Evolutionary conservation across 2,888 invertebrate genomes (phyloP).

Genomic region (Phymatocera aterrima): DNA sequence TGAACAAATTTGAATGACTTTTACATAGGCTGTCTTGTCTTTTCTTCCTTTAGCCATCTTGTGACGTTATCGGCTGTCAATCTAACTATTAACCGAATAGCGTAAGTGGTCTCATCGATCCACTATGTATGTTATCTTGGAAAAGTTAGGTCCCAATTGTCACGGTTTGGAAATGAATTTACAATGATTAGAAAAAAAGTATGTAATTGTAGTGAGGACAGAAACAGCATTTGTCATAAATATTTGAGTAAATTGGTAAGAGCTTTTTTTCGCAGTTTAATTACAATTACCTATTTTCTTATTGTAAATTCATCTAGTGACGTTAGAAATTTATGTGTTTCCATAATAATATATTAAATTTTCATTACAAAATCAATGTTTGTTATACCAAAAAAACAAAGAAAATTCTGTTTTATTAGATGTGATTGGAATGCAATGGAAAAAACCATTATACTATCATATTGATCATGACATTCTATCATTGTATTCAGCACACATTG

Average conservation of each 20-base stretch:
- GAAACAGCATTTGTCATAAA: background rate
- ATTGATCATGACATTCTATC: constrained; percentile 54
- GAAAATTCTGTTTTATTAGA: constrained; percentile 60
- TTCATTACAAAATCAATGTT: constrained; percentile 55
- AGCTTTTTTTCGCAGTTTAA: background rate
- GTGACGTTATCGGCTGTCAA: constrained; percentile 95
- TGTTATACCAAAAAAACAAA: constrained; percentile 50
- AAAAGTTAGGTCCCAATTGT: constrained; percentile 49
- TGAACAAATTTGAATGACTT: constrained; percentile 57
- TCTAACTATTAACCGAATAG: constrained; percentile 94
- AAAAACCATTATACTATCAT: constrained; percentile 49
- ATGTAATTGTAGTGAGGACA: constrained; percentile 7
- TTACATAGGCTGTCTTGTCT: constrained; percentile 70
- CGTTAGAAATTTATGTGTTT: constrained; percentile 36
- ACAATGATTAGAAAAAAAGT: constrained; percentile 52
- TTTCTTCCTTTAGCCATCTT: constrained; percentile 87
- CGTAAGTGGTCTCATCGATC: constrained; percentile 83
- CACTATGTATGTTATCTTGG: constrained; percentile 70
- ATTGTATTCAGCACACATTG: constrained; percentile 52
- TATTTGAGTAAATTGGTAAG: background rate
- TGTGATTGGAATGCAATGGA: constrained; percentile 68
- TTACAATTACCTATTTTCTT: constrained; percentile 11
- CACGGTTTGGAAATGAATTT: constrained; percentile 60
- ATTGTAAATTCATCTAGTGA: constrained; percentile 23
- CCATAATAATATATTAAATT: constrained; percentile 46